phyloP scores from a whole-genome alignment of 2,113 vertebrate genomes.

The Baryphthengus martii region DNA sequence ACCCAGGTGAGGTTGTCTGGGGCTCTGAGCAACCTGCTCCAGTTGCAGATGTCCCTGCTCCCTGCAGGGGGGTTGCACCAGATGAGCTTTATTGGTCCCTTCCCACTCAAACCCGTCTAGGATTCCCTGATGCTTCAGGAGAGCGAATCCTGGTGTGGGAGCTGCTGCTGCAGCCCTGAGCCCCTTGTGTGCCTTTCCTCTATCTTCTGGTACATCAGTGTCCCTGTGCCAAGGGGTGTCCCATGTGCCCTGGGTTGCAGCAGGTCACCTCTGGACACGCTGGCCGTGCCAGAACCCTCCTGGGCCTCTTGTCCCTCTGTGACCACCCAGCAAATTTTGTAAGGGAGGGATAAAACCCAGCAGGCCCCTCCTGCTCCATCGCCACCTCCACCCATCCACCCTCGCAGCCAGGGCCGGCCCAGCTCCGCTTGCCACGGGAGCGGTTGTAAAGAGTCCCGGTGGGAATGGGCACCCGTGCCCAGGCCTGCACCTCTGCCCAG shows the following conservation, averaged over 20 bases:
- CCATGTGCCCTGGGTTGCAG: not conserved
- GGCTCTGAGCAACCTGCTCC: not conserved
- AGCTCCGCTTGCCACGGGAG: not conserved
- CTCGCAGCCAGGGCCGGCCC: not conserved
- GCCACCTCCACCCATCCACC: not conserved
- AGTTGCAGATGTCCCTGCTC: not conserved
- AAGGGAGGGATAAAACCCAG: not conserved
- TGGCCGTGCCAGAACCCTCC: not conserved
- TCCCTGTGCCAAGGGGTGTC: not conserved
- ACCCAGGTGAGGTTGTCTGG: not conserved
- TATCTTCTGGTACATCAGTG: not conserved
- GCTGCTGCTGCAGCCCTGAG: accelerated
- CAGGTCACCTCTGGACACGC: accelerated
- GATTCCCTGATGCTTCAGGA: not conserved
- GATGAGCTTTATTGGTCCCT: not conserved
- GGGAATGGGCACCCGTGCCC: not conserved
- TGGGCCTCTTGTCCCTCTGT: not conserved
- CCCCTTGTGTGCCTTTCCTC: accelerated
- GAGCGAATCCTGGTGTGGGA: not conserved
- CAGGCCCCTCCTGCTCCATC: not conserved
- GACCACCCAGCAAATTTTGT: too few species aligned
- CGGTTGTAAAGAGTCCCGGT: not conserved
- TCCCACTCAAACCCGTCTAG: not conserved
- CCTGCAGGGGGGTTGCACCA: not conserved
- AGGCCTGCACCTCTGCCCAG: not conserved